These are phyloP conservation scores for Cygnus buccinator DNA, from an alignment of 2,113 vertebrate genomes.

Conservation along the genomic window DNA sequence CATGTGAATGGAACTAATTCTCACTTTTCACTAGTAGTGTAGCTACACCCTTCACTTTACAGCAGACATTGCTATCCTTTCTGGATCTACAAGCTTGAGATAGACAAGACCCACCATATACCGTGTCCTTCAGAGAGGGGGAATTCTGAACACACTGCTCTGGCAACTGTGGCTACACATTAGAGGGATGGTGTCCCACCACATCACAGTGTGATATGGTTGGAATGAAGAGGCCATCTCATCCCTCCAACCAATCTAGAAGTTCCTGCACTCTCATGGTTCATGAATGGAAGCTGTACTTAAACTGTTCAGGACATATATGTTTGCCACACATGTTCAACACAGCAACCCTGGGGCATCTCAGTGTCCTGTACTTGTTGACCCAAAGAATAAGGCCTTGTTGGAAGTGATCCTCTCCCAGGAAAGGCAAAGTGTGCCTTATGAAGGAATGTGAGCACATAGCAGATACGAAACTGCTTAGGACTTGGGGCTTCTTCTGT, in stretches of 20 bases:
- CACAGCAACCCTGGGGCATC: neutral
- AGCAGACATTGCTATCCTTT: neutral
- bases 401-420: neutral
- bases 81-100: neutral
- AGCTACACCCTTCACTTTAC: neutral
- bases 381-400: neutral
- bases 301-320: neutral
- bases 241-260: neutral
- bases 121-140: neutral
- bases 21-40: neutral
- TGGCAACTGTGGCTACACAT: neutral
- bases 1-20: neutral
- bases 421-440: neutral
- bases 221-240: neutral
- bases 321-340: neutral
- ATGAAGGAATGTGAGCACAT: neutral
- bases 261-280: neutral
- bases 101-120: neutral
- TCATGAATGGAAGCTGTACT: neutral
- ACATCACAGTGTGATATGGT: rapidly evolving
- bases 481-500: neutral
- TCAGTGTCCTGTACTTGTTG: neutral
- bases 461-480: neutral
- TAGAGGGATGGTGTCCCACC: neutral
- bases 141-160: neutral